Evolutionary conservation across 1,140 invertebrate species (phyloP).

Genomic region (Neodiprion virginianus): DNA sequence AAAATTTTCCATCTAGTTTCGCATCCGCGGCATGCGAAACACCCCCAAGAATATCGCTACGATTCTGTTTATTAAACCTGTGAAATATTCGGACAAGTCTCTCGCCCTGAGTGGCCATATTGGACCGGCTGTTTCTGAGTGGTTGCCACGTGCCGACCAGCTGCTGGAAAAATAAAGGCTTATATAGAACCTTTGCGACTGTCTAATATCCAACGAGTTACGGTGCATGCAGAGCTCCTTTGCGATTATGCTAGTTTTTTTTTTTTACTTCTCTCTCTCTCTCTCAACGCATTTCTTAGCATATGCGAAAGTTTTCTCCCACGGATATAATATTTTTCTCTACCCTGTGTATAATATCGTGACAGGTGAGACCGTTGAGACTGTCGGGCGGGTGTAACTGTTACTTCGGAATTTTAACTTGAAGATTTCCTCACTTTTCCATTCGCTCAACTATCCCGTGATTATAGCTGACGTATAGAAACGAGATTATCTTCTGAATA

Average conservation of each 20-base stretch:
- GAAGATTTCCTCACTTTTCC: neutral
- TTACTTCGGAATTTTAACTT: neutral
- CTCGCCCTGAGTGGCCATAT: neutral
- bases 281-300: neutral
- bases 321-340: too few relatives aligned
- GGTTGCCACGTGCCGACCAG: constrained; percentile 25
- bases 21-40: too few relatives aligned
- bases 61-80: constrained; percentile 37
- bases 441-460: constrained; percentile 19
- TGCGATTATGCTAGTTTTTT: constrained; percentile 42
- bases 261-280: neutral
- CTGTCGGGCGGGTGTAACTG: too few relatives aligned
- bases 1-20: too few relatives aligned
- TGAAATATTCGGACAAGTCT: constrained; percentile 35
- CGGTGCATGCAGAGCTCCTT: constrained; percentile 34
- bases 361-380: too few relatives aligned
- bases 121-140: constrained; percentile 22
- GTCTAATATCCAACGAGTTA: constrained; percentile 40
- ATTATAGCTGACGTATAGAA: constrained; percentile 25
- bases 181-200: constrained; percentile 23
- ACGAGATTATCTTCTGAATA: constrained; percentile 11
- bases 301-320: too few relatives aligned
- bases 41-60: constrained; percentile 8
- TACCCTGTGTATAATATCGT: too few relatives aligned
- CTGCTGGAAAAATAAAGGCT: constrained; percentile 9